Evolutionary conservation across 2,113 vertebrate genomes (phyloP).

Genomic region (Oreochromis spilurus): DNA sequence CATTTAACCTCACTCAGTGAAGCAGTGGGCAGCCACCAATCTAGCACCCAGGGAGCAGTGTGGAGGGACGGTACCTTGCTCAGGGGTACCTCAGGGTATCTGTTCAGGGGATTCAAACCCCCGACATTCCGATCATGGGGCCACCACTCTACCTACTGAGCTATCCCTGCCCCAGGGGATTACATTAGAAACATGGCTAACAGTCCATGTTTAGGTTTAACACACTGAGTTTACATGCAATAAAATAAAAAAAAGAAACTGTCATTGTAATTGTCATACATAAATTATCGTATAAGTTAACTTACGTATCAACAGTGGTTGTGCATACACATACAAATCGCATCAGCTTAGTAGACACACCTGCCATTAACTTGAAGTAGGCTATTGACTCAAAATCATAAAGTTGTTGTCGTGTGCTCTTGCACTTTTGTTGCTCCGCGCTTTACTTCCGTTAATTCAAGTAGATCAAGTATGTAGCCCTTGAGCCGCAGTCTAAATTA

Average conservation of each 20-base stretch:
- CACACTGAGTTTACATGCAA: neutral
- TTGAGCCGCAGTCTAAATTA: neutral
- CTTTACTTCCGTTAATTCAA: neutral
- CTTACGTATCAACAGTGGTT: neutral
- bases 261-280: neutral
- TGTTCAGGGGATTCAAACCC: neutral
- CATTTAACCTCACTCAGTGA: neutral
- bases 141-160: neutral
- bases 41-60: neutral
- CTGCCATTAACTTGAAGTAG: neutral
- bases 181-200: neutral
- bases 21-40: neutral
- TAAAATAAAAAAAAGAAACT: neutral
- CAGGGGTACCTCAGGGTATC: neutral
- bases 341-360: neutral
- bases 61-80: neutral
- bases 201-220: neutral
- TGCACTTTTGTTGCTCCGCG: neutral
- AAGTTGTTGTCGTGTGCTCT: neutral
- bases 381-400: neutral
- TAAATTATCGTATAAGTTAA: neutral
- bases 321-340: rapidly evolving
- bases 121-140: neutral
- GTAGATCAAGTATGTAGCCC: neutral
- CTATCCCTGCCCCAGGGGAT: neutral